Evolutionary conservation across 2,113 vertebrate genomes (phyloP).

Genomic region (Eudyptes chrysolophus): DNA sequence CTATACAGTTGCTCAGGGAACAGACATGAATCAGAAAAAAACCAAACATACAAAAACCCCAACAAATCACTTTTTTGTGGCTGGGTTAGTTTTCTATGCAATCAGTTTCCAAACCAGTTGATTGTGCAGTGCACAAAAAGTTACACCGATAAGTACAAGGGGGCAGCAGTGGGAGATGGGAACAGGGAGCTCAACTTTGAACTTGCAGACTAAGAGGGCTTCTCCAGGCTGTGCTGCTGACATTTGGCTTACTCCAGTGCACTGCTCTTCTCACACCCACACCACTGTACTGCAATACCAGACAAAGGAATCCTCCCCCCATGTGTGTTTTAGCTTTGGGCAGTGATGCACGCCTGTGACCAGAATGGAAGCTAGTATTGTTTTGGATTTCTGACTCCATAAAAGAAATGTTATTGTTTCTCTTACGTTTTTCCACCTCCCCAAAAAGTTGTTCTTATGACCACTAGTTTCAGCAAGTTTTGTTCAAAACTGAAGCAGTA

Average conservation of each 20-base stretch:
- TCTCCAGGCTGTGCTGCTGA: neutral
- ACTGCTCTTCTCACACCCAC: neutral
- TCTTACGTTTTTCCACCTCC: neutral
- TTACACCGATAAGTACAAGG: neutral
- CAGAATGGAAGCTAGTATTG: slow-evolving; percentile 29
- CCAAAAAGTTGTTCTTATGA: neutral
- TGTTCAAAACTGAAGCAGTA: neutral
- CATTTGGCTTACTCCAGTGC: neutral
- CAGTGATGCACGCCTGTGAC: neutral
- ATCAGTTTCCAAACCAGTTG: neutral
- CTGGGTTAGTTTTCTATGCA: neutral
- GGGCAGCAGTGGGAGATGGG: neutral
- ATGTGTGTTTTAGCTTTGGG: neutral
- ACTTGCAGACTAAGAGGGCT: neutral
- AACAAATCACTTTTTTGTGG: neutral
- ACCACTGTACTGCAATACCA: neutral
- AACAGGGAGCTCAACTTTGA: neutral
- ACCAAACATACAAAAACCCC: neutral
- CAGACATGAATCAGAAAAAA: neutral
- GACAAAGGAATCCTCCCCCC: neutral
- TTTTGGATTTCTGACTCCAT: slow-evolving; percentile 1
- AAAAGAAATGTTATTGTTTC: slow-evolving; percentile 23
- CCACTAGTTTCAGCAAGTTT: neutral
- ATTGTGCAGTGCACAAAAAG: neutral
- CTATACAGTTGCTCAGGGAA: neutral